Evolutionary conservation across 2,888 invertebrate species (phyloP).

Genomic region (Dryomyza anilis): DNA sequence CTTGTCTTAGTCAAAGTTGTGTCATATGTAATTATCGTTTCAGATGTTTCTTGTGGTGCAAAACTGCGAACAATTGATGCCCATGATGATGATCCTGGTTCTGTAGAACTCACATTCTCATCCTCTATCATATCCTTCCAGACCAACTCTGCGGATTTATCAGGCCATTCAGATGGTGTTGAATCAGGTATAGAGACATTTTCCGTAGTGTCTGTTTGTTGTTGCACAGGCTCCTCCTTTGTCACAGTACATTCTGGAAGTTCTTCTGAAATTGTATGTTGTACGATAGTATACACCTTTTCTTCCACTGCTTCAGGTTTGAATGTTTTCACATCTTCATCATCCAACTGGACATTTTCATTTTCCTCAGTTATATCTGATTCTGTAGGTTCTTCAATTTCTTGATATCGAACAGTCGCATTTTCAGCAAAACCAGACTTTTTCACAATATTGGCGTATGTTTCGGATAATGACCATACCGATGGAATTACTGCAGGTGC

Average conservation of each 20-base stretch:
- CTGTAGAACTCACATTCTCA: conserved; percentile 38
- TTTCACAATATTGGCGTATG: conserved; percentile 56
- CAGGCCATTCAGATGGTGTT: conserved; percentile 21
- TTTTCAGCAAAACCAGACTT: conserved; percentile 48
- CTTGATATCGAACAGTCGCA: conserved; percentile 44
- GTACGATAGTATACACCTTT: too few relatives aligned
- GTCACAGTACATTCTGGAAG: conserved; percentile 15
- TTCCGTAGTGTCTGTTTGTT: neutral
- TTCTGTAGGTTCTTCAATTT: neutral
- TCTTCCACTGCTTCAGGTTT: neutral
- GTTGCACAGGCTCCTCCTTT: too few relatives aligned
- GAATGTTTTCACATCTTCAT: neutral
- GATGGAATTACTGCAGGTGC: conserved; percentile 36
- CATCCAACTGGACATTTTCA: neutral
- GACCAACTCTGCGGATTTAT: conserved; percentile 33
- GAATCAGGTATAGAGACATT: neutral
- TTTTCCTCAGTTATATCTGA: neutral
- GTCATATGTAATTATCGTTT: conserved; percentile 6
- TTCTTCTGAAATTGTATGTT: neutral
- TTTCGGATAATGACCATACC: conserved; percentile 52
- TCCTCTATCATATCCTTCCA: conserved; percentile 52
- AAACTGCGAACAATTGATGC: conserved; percentile 41
- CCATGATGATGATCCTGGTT: conserved; percentile 43
- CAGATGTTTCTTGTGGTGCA: conserved; percentile 22
- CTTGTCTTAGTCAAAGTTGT: neutral